Evolutionary conservation across 2,888 invertebrate genomes (phyloP).

Genomic region (Sympetrum striolatum): DNA sequence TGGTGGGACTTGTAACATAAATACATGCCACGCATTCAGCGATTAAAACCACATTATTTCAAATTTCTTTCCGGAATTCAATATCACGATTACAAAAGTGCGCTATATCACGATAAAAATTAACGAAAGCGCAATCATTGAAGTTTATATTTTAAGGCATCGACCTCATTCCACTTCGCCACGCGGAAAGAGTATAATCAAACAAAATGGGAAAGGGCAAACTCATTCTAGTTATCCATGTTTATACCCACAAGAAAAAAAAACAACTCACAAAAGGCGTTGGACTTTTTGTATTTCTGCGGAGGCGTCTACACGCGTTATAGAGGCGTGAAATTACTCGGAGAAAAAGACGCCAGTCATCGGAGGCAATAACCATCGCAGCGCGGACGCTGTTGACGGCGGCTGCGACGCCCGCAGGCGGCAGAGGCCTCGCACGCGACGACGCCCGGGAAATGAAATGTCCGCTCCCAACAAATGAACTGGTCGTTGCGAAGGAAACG

Average conservation of each 20-base stretch:
- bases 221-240: conserved; percentile 9
- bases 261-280: neutral
- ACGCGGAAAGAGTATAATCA: neutral
- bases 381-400: neutral
- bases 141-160: too few relatives aligned
- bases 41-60: too few relatives aligned
- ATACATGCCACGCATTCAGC: too few relatives aligned
- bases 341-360: conserved; percentile 19
- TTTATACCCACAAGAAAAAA: neutral
- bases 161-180: too few relatives aligned
- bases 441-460: neutral
- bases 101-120: too few relatives aligned
- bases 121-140: too few relatives aligned
- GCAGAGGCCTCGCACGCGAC: conserved; percentile 19
- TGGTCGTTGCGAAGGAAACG: neutral
- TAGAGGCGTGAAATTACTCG: conserved; percentile 30
- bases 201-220: neutral
- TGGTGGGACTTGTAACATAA: too few relatives aligned
- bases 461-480: neutral
- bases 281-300: neutral
- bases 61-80: too few relatives aligned
- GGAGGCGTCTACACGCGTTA: conserved; percentile 8
- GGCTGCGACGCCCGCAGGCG: neutral
- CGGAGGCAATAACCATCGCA: neutral
- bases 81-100: too few relatives aligned